Percentiles rank a stretch among this genome's conserved stretches.
Evolutionary conservation across 2,113 vertebrate genomes (phyloP).

Genomic region (Rhinolophus ferrumequinum): DNA sequence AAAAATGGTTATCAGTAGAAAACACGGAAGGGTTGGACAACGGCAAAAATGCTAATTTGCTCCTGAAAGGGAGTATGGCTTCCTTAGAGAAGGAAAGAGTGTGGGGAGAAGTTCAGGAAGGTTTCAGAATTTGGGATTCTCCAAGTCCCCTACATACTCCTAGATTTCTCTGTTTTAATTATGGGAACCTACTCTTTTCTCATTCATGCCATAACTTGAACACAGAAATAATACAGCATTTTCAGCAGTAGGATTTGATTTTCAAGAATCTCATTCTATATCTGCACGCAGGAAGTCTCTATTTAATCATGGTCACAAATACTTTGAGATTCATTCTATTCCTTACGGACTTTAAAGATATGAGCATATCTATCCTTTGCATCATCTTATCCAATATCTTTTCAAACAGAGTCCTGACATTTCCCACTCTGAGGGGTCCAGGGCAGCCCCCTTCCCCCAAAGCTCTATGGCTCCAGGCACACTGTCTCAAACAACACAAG

Average conservation of each 20-base stretch:
- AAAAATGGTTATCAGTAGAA: background rate
- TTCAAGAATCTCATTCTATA: background rate
- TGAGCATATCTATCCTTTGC: background rate
- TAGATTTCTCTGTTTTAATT: background rate
- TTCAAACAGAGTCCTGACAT: background rate
- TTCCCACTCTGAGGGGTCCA: background rate
- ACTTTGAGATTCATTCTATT: background rate
- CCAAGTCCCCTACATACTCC: background rate
- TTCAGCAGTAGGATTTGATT: background rate
- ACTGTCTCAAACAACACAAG: background rate
- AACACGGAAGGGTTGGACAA: background rate
- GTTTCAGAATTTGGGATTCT: background rate
- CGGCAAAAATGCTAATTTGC: background rate
- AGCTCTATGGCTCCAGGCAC: background rate
- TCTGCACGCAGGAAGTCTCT: background rate
- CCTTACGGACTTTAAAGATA: background rate
- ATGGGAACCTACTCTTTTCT: background rate
- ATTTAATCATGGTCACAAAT: background rate
- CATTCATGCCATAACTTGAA: background rate
- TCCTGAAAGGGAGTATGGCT: background rate
- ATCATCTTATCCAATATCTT: background rate
- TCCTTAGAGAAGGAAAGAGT: background rate
- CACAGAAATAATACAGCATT: background rate
- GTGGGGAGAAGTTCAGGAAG: background rate
- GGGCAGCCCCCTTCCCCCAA: background rate